Conservation (phyloP, 2,797 vertebrate genomes). For the Enteromius fasciolatus region DNA sequence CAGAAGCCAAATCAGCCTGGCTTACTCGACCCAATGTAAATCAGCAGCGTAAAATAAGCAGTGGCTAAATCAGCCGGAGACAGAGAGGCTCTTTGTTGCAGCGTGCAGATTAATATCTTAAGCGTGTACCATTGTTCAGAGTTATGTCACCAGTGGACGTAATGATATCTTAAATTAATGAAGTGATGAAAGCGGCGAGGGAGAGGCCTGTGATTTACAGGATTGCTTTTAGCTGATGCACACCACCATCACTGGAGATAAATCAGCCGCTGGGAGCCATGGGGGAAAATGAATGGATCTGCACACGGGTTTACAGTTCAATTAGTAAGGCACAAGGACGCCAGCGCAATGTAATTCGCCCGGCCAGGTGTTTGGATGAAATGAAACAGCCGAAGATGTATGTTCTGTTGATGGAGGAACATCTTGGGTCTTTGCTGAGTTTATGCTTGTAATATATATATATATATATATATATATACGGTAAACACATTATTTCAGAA, state of each 20-base stretch:
- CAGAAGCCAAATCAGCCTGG: slow-evolving; percentile 47
- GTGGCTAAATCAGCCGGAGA: slow-evolving; percentile 49
- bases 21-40: slow-evolving; percentile 53
- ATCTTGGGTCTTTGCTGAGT: slow-evolving; percentile 23
- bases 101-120: slow-evolving; percentile 71
- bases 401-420: slow-evolving; percentile 31
- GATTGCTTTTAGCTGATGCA: slow-evolving; percentile 89
- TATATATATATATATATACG: slow-evolving; percentile 28
- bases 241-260: slow-evolving; percentile 85
- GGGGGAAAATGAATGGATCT: slow-evolving; percentile 89
- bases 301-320: slow-evolving; percentile 85
- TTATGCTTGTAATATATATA: slow-evolving; percentile 23
- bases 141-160: slow-evolving; percentile 89
- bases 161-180: slow-evolving; percentile 95
- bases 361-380: slow-evolving; percentile 74
- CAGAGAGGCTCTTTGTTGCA: slow-evolving; percentile 59
- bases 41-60: slow-evolving; percentile 64
- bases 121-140: slow-evolving; percentile 90
- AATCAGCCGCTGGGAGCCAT: slow-evolving; percentile 84
- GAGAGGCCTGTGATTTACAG: slow-evolving; percentile 87
- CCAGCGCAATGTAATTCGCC: slow-evolving; percentile 49
- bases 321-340: slow-evolving; percentile 64
- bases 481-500: neutral
- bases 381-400: slow-evolving; percentile 59
- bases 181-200: slow-evolving; percentile 86